Conservation (phyloP, 1,140 invertebrate genomes). For the Drosophila truncata region DNA sequence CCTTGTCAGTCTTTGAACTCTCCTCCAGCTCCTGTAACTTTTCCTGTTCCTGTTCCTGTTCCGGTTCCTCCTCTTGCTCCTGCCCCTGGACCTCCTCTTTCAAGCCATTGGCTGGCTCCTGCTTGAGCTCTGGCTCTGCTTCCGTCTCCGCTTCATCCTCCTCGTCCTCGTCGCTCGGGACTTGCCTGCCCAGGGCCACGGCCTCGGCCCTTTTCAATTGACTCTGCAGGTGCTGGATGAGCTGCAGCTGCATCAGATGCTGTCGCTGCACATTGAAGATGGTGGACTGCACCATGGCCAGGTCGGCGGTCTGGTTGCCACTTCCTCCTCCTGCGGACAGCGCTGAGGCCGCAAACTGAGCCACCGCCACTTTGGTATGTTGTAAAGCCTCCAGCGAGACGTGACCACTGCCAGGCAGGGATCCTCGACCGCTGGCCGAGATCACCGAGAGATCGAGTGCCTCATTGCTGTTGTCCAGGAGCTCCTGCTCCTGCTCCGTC, state of each 20-base stretch:
- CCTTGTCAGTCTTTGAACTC: constrained; percentile 73
- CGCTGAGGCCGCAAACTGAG: constrained; percentile 95
- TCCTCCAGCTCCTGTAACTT: constrained; percentile 32
- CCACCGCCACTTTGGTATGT: constrained; percentile 92
- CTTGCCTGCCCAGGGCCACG: constrained; percentile 49
- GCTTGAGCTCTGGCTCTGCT: constrained; percentile 14
- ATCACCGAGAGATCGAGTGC: constrained; percentile 80
- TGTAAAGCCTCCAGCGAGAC: constrained; percentile 95
- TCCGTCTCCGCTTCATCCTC: constrained; percentile 32
- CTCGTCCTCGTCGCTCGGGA: constrained; percentile 40
- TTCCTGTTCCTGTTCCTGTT: neutral
- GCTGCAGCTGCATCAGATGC: constrained; percentile 96
- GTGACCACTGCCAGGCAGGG: constrained; percentile 69
- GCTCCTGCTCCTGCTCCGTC: constrained; percentile 20
- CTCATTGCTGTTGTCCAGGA: constrained; percentile 74
- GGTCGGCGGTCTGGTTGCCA: constrained; percentile 89
- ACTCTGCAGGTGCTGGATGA: constrained; percentile 96
- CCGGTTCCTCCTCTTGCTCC: constrained; percentile 5
- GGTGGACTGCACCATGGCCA: constrained; percentile 94
- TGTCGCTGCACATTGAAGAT: constrained; percentile 96
- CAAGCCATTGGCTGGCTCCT: constrained; percentile 12
- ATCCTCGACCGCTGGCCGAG: constrained; percentile 50
- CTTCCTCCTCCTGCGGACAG: constrained; percentile 86
- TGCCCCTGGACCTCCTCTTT: constrained; percentile 6
- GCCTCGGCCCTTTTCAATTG: constrained; percentile 87